These are phyloP conservation scores for Latrodectus elegans DNA, from an alignment of 2,888 invertebrate genomes.

Conservation along the genomic window DNA sequence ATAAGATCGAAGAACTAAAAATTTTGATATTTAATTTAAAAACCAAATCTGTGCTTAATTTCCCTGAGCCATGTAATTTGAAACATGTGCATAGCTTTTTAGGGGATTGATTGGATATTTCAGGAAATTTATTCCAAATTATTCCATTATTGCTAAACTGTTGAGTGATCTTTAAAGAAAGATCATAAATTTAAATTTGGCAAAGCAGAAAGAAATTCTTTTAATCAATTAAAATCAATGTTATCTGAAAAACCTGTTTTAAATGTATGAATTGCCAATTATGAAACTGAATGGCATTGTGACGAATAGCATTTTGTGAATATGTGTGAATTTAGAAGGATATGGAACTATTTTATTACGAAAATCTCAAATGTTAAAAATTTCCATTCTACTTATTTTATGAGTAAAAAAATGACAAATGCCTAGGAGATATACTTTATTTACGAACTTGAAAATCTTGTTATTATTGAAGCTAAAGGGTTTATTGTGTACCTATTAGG, in stretches of 20 bases:
- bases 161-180: slow-evolving; percentile 28
- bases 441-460: slow-evolving; percentile 14
- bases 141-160: slow-evolving; percentile 20
- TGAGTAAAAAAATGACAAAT: not conserved
- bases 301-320: too few species aligned
- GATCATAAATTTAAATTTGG: slow-evolving; percentile 15
- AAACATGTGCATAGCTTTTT: slow-evolving; percentile 18
- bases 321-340: not conserved
- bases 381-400: slow-evolving; percentile 10
- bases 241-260: slow-evolving; percentile 10
- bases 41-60: not conserved
- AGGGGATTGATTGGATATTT: slow-evolving; percentile 19
- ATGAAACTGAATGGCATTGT: slow-evolving; percentile 19
- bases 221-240: slow-evolving; percentile 6
- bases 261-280: slow-evolving; percentile 9
- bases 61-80: not conserved
- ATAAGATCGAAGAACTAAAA: slow-evolving; percentile 41
- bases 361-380: not conserved
- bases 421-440: slow-evolving; percentile 21
- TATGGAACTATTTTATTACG: slow-evolving; percentile 11
- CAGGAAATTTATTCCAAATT: slow-evolving; percentile 32
- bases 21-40: slow-evolving; percentile 8
- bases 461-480: not conserved
- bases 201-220: not conserved
- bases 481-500: slow-evolving; percentile 1